Base-by-base conservation (phyloP, 1,140 invertebrate species). In the Cydia pomonella region DNA sequence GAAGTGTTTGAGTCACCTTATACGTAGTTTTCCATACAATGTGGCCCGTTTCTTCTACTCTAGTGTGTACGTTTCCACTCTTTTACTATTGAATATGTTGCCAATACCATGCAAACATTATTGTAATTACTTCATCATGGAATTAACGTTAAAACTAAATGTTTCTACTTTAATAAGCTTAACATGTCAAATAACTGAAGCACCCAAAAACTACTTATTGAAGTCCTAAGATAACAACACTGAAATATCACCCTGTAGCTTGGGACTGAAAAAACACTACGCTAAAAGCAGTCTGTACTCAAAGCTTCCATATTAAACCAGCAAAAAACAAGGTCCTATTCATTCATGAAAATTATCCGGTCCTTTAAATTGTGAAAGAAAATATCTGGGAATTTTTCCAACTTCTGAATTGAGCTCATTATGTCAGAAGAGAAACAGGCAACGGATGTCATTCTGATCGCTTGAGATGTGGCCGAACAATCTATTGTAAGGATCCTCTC, bases 291-390 rank as follows among this genome's bases (percentile, higher is more conserved):
- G 44, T 73, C 25, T 50, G 21, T 75, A 73, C 66, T 69, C 73
- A 71, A 69, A 18, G 41, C 12, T 25, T 50, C 18, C 9, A 71
- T 69, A 75, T n/a, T 9, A 33, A 21, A 33, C 73, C 18, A 69
- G n/a, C 27, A 33, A 21, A 53, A 69, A 69, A 63, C 75, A 79
- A 78, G 69, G 29, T 25, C 75, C 66, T 74, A 74, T 77, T 76
- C 76, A 79, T 78, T 80, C 76, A 78, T 75, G 66, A 77, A 79
- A 77, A 79, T 80, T 77, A 77, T 79, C 78, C 77, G 75, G 73
- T 72, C 77, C 74, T 79, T 77, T 72, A 81, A 79, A 80, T 66
- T 63, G 74, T 59, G 63, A 81, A 83, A 79, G 77, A 83, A 81
- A 77, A 77, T 77, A 81, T 76, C 23, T 74, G 41, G 64, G 74